Percentiles rank a stretch among this genome's conserved stretches.
Conservation (phyloP, 92 coral and sea anemone genomes). For the Paragorgia papillata region DNA sequence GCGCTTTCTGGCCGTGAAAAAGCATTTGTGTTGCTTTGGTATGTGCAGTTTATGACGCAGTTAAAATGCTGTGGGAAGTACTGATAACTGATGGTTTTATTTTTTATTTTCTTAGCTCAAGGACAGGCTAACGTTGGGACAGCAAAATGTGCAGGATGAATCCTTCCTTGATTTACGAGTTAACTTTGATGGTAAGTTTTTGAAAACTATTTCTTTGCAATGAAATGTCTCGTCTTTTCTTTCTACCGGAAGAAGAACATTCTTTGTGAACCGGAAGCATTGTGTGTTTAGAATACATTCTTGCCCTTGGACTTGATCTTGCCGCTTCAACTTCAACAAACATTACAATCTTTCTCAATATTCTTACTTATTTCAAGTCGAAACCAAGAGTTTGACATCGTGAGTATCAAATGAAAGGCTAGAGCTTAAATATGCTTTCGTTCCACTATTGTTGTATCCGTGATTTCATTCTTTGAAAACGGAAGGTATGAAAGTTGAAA, state of each 20-base stretch:
- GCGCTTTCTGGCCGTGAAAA: background rate
- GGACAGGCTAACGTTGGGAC: conserved; percentile 89
- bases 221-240: too few species aligned
- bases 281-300: conserved; percentile 40
- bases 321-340: conserved; percentile 21
- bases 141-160: conserved; percentile 77
- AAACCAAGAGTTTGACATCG: background rate
- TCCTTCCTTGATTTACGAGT: conserved; percentile 85
- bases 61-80: background rate
- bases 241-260: conserved; percentile 30
- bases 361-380: conserved; percentile 7
- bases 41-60: conserved; percentile 13
- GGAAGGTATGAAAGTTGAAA: conserved; percentile 1
- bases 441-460: background rate
- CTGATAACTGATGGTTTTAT: background rate
- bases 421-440: background rate
- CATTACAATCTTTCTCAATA: background rate
- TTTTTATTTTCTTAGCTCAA: conserved; percentile 63
- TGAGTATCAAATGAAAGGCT: background rate
- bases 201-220: conserved; percentile 7
- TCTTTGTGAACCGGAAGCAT: conserved; percentile 25
- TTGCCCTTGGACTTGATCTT: conserved; percentile 46
- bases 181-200: conserved; percentile 82
- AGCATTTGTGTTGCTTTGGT: background rate
- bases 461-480: too few species aligned